Evolutionary conservation across 2,113 vertebrate genomes (phyloP), one percentile per base, ranked within the genome.

Genomic region (Pavo muticus): DNA sequence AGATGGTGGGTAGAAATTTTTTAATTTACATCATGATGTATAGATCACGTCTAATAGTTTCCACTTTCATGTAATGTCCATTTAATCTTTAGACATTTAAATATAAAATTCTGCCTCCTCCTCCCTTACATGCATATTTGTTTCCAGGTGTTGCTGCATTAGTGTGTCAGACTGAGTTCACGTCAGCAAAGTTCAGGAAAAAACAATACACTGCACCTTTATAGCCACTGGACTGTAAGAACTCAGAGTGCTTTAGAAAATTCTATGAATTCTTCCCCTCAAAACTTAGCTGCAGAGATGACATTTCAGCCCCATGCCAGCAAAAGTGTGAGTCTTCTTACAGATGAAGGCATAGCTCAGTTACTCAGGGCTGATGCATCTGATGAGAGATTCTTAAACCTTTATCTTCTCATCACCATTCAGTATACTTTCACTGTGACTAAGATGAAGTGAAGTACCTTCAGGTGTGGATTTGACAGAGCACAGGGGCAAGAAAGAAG

Each of bases 371-470:
- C 61, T 88, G 74, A 15, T 30, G 25, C 1, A 21, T 76, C 70
- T 87, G 54, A 69, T 85, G 71, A 93, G 89, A 75, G 84, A 85
- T 71, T 47, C 59, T 94, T 18, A 69, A 91, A 84, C 59, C 87
- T 87, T 48, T 79, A 83, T 85, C 64, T 92, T 83, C 72, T 79
- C 60, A 48, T 72, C 72, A 52, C 57, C 72, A 84, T 83, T 81
- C 78, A 39, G 13, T 50, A 32, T 7, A 47, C 57, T 56, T 67
- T 42, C 50, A 32, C 35, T n/a, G 4, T 9, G n/a, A 59, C 73
- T 60, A 42, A 83, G 61, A 40, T 37, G 86, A 90, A 77, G 60
- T 39, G 52, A 86, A 90, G 72, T 65, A 91, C 56, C 60, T 84
- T 54, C 86, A 95, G 88, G 76, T 84, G 69, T 84, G 35, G 37